phyloP scores from a whole-genome alignment of 2,113 vertebrate genomes.

The Vulpes ferrilata region DNA sequence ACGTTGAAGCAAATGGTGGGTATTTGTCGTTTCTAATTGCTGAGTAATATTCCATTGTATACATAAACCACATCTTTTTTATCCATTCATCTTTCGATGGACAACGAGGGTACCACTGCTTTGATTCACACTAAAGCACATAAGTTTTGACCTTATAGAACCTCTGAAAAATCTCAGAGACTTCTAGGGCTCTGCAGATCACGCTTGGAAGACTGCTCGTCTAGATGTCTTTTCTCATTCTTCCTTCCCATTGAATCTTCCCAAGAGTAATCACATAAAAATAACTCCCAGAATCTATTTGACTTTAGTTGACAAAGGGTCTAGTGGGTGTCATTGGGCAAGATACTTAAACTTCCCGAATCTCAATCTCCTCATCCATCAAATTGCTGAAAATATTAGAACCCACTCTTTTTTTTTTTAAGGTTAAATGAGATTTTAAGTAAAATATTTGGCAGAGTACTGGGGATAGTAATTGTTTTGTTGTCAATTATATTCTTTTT shows the following conservation, averaged over 20 bases:
- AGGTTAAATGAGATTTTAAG: conserved; percentile 44
- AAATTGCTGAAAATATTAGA: not conserved
- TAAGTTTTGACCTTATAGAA: not conserved
- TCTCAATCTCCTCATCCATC: not conserved
- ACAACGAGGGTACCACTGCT: not conserved
- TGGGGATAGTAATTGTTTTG: not conserved
- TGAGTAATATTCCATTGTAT: too few species aligned
- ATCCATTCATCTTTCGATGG: too few species aligned
- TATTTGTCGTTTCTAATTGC: too few species aligned
- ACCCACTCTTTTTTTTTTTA: not conserved
- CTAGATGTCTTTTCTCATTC: not conserved
- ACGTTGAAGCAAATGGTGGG: too few species aligned
- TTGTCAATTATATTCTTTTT: not conserved
- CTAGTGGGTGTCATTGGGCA: not conserved
- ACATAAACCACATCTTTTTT: too few species aligned
- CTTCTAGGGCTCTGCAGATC: rapidly evolving
- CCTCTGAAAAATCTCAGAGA: not conserved
- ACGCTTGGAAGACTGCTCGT: not conserved
- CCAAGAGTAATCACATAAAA: not conserved
- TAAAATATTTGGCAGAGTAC: not conserved
- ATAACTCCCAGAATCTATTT: not conserved
- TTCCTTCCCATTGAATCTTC: not conserved
- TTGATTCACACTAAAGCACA: not conserved
- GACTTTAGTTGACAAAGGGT: not conserved
- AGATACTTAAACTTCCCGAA: not conserved